These are phyloP conservation scores for Macrobrachium rosenbergii DNA, from an alignment of 1,140 invertebrate genomes.

Conservation along the genomic window DNA sequence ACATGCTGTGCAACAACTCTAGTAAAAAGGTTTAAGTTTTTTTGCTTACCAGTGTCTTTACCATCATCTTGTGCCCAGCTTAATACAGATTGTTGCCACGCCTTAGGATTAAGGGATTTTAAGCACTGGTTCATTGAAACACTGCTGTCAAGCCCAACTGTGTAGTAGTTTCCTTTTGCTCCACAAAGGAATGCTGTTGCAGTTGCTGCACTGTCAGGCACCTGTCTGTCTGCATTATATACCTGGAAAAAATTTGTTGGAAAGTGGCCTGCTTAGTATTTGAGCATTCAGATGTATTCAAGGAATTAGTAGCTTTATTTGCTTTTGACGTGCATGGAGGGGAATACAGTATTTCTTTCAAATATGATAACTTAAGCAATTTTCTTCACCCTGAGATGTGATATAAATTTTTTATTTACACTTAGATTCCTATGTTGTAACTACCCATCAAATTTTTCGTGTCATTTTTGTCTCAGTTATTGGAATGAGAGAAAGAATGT, in stretches of 20 bases:
- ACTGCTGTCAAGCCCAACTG: constrained; percentile 81
- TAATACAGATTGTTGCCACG: constrained; percentile 69
- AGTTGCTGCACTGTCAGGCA: constrained; percentile 90
- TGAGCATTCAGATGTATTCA: too few relatives aligned
- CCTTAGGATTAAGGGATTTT: constrained; percentile 75
- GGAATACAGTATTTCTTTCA: too few relatives aligned
- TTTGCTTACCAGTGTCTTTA: constrained; percentile 80
- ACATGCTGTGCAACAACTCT: background rate
- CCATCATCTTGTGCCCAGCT: constrained; percentile 77
- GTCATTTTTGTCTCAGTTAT: too few relatives aligned
- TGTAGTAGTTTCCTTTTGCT: constrained; percentile 85
- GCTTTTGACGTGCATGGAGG: too few relatives aligned
- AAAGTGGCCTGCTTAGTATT: constrained; percentile 73
- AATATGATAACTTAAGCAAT: too few relatives aligned
- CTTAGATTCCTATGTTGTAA: too few relatives aligned
- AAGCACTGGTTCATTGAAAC: constrained; percentile 79
- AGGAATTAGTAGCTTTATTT: too few relatives aligned
- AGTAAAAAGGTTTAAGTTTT: too few relatives aligned
- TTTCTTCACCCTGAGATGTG: too few relatives aligned
- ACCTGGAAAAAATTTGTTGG: constrained; percentile 77
- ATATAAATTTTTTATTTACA: too few relatives aligned
- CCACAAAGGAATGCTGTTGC: constrained; percentile 89
- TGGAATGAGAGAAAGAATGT: too few relatives aligned
- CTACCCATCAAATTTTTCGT: too few relatives aligned
- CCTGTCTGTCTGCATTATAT: constrained; percentile 88